Percentiles rank a stretch among this genome's conserved stretches.
These are phyloP conservation scores for Bos taurus DNA, from an alignment of 2,113 vertebrate genomes.

Conservation along the genomic window DNA sequence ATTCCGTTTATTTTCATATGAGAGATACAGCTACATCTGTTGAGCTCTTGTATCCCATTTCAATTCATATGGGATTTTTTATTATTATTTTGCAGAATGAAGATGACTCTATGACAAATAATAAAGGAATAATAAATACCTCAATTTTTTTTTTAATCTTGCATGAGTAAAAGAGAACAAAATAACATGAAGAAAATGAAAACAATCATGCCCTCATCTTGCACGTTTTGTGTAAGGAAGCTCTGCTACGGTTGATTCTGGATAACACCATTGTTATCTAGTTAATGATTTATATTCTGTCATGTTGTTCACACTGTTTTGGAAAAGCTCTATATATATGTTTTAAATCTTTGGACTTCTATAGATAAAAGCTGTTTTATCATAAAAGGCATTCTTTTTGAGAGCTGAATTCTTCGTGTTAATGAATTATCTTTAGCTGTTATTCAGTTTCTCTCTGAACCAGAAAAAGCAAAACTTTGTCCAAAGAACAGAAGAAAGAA, in stretches of 20 bases:
- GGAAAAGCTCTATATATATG: background rate
- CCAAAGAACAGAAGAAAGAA: background rate
- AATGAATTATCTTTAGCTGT: slow-evolving; percentile 2
- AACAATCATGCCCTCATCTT: slow-evolving; percentile 37
- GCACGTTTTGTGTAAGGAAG: slow-evolving; percentile 10
- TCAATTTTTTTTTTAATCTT: slow-evolving; percentile 21
- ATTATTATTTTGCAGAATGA: slow-evolving; percentile 56
- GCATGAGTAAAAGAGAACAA: slow-evolving; percentile 38
- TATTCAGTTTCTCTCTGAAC: background rate
- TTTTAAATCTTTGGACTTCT: slow-evolving; percentile 14
- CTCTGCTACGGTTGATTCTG: background rate
- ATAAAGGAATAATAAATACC: slow-evolving; percentile 64
- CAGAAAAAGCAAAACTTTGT: slow-evolving; percentile 5
- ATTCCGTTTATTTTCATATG: slow-evolving; percentile 64
- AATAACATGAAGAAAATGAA: slow-evolving; percentile 51
- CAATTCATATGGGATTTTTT: slow-evolving; percentile 42
- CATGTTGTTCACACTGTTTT: background rate
- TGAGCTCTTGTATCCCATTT: slow-evolving; percentile 48
- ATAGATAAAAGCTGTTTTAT: slow-evolving; percentile 1
- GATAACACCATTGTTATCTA: background rate
- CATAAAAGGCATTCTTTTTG: slow-evolving; percentile 35
- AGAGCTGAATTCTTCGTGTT: background rate
- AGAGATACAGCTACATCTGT: slow-evolving; percentile 53
- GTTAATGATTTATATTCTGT: slow-evolving; percentile 38
- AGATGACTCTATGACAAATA: slow-evolving; percentile 21